Evolutionary conservation across 2,113 vertebrate genomes (phyloP).

Genomic region (Podiceps cristatus): DNA sequence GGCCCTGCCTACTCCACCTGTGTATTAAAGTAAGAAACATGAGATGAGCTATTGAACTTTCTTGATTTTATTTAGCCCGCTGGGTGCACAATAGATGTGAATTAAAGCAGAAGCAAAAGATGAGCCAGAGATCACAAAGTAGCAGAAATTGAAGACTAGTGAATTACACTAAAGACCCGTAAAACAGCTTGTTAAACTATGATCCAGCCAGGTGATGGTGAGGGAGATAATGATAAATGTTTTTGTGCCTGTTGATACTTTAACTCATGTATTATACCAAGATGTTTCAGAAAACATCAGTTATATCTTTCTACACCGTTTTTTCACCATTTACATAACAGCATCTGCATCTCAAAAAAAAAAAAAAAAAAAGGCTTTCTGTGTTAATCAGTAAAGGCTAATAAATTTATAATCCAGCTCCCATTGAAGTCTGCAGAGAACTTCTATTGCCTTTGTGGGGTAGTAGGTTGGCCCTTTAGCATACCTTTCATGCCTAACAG

Average conservation of each 20-base stretch:
- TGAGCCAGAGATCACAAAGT: not conserved
- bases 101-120: not conserved
- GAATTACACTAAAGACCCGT: conserved; percentile 33
- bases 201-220: not conserved
- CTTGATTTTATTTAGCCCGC: not conserved
- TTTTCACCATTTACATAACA: not conserved
- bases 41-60: not conserved
- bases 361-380: not conserved
- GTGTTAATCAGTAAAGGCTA: conserved; percentile 42
- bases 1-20: not conserved
- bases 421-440: not conserved
- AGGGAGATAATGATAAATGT: not conserved
- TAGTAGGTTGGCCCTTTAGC: conserved; percentile 40
- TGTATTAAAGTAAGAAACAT: not conserved
- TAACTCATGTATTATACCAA: not conserved
- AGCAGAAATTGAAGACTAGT: conserved; percentile 46
- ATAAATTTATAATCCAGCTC: conserved; percentile 24
- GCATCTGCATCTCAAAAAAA: not conserved
- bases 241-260: not conserved
- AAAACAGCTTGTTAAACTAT: conserved; percentile 39
- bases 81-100: not conserved
- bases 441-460: conserved; percentile 31
- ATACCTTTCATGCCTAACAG: conserved; percentile 60
- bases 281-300: not conserved
- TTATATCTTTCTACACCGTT: not conserved